Evolutionary conservation across 2,888 invertebrate genomes (phyloP).

Genomic region (Agapetus fuscipes): DNA sequence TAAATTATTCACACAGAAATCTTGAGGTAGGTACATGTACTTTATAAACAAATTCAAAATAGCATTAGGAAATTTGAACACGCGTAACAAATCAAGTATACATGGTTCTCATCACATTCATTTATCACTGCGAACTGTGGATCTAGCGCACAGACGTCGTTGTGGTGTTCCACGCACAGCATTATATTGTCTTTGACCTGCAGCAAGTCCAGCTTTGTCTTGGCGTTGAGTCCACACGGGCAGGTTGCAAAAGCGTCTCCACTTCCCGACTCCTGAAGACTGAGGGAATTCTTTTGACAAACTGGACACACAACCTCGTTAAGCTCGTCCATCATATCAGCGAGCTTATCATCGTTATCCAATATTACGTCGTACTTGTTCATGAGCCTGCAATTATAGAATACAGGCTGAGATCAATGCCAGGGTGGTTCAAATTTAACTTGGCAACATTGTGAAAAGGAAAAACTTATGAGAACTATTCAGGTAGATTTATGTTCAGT

Average conservation of each 20-base stretch:
- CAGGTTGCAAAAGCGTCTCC: slow-evolving; percentile 22
- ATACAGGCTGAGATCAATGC: too few relatives aligned
- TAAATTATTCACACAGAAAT: too few relatives aligned
- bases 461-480: too few relatives aligned
- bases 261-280: slow-evolving; percentile 21
- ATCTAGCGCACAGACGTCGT: slow-evolving; percentile 8
- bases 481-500: slow-evolving; percentile 32
- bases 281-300: slow-evolving; percentile 27
- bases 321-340: slow-evolving; percentile 24
- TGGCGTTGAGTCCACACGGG: slow-evolving; percentile 26
- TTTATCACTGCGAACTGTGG: slow-evolving; percentile 27
- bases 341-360: slow-evolving; percentile 23
- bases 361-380: slow-evolving; percentile 27
- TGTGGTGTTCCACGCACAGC: slow-evolving; percentile 21
- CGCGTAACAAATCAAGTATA: slow-evolving; percentile 26
- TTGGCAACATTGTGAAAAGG: too few relatives aligned
- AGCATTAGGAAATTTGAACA: slow-evolving; percentile 25
- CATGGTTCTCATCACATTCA: slow-evolving; percentile 24
- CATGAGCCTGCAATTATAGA: slow-evolving; percentile 29
- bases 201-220: slow-evolving; percentile 21
- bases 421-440: too few relatives aligned
- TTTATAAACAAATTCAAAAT: slow-evolving; percentile 19
- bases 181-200: slow-evolving; percentile 25
- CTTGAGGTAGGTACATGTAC: too few relatives aligned
- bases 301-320: slow-evolving; percentile 31